Evolutionary conservation across 2,797 vertebrate genomes (phyloP).

Genomic region (Coendou prehensilis): DNA sequence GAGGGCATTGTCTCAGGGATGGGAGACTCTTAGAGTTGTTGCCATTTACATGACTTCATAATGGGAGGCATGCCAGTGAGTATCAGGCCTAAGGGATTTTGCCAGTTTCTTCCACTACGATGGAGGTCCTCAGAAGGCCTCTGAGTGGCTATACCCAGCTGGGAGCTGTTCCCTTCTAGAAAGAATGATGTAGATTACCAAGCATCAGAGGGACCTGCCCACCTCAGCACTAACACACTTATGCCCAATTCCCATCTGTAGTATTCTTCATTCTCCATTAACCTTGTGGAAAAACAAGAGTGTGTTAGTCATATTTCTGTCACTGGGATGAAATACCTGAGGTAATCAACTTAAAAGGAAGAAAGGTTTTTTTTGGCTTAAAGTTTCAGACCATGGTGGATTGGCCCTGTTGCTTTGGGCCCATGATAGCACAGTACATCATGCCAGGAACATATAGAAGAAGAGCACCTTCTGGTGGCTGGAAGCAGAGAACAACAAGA

Average conservation of each 20-base stretch:
- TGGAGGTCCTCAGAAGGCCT: neutral
- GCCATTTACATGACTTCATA: neutral
- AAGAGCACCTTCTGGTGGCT: neutral
- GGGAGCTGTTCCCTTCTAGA: neutral
- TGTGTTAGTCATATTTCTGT: neutral
- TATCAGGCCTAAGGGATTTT: neutral
- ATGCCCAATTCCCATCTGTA: no score
- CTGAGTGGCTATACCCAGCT: neutral
- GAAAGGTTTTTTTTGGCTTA: neutral
- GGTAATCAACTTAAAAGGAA: neutral
- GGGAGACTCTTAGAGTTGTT: neutral
- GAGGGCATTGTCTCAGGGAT: neutral
- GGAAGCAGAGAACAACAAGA: neutral
- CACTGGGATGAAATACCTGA: neutral
- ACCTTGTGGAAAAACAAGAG: conserved; percentile 31
- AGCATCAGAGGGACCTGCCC: neutral
- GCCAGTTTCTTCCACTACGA: neutral
- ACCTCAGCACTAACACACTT: neutral
- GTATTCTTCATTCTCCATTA: neutral
- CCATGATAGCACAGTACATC: no score
- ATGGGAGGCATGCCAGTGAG: neutral
- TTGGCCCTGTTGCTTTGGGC: neutral
- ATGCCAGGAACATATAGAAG: neutral
- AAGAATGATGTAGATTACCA: conserved; percentile 25
- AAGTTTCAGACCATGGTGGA: neutral